Evolutionary conservation across 2,888 invertebrate genomes (phyloP), one percentile per base, ranked within the genome.

Genomic region (Argynnis bischoffii): DNA sequence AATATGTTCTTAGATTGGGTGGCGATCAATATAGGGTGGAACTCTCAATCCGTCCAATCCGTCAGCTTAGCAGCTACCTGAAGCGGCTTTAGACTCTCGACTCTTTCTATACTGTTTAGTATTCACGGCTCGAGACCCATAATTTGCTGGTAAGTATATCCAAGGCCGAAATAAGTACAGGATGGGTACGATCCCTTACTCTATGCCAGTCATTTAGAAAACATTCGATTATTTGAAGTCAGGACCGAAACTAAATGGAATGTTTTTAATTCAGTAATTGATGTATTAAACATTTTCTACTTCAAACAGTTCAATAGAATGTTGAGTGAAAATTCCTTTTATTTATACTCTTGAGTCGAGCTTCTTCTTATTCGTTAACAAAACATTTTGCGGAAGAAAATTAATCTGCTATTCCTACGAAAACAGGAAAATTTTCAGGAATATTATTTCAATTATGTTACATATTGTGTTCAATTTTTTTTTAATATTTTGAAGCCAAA

Each of bases 31-130:
- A 57, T 51, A 51, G 51, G 64, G n/a, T 16, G 41, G 16, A 50
- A 50, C 46, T 77, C 79, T 79, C 85, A 88, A 86, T 87, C 87
- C 86, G 87, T 87, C 87, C 85, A 88, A 86, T 87, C 87, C 86
- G 87, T 87, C 87, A 85, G 86, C 89, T 89, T 90, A 89, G 81
- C 77, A 41, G 79, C 84, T 88, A 89, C 88, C 88, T 88, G 84
- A 83, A 83, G 86, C 35, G 35, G 35, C 86, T 85, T 84, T 86
- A 85, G 87, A 85, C 88, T 89, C 35, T 41, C 35, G 11, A 11
- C 88, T 89, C 87, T 87, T 84, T 74, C 78, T n/a, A 46, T 21
- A 47, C 83, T 77, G 81, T 82, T 90, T 90, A 89, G 88, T 90
- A 90, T 90, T 90, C 90, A 83, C 81, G 79, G 79, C 81, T 72